Percentiles rank a stretch among this genome's conserved stretches.
phyloP scores from a whole-genome alignment of 1,140 invertebrate genomes.

The Drosophila nebulosa region DNA sequence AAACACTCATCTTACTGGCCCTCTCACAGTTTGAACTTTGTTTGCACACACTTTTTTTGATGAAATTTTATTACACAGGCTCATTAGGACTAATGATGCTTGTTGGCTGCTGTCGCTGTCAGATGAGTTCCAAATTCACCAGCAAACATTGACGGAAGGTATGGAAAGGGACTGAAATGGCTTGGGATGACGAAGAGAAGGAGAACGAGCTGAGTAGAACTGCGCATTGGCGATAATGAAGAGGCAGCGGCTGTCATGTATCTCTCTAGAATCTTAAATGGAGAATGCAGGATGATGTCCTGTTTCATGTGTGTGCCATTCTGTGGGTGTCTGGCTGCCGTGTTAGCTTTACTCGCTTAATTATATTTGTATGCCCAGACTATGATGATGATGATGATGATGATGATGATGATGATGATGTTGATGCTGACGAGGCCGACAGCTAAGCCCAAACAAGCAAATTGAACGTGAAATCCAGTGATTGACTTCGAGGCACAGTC shows the following conservation, averaged over 20 bases:
- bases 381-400: conserved; percentile 3
- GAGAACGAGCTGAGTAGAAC: neutral
- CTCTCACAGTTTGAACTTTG: conserved; percentile 32
- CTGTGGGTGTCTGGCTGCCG: conserved; percentile 27
- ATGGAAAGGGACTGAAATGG: too few species aligned
- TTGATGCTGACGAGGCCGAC: conserved; percentile 17
- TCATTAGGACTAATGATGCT: conserved; percentile 76
- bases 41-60: conserved; percentile 55
- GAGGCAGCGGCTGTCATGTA: conserved; percentile 9
- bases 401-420: conserved; percentile 19
- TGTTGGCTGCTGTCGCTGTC: conserved; percentile 46
- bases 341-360: conserved; percentile 60
- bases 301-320: neutral
- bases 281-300: neutral
- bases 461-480: conserved; percentile 68
- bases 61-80: conserved; percentile 72
- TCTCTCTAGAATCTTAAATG: neutral
- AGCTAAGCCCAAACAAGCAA: conserved; percentile 49
- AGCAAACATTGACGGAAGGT: neutral
- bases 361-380: conserved; percentile 62
- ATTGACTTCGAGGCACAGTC: conserved; percentile 33
- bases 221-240: conserved; percentile 35
- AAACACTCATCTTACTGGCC: neutral
- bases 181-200: neutral
- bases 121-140: conserved; percentile 22